These are phyloP conservation scores for Enteromius anoplus DNA, from an alignment of 2,797 vertebrate species.

Conservation along the genomic window DNA sequence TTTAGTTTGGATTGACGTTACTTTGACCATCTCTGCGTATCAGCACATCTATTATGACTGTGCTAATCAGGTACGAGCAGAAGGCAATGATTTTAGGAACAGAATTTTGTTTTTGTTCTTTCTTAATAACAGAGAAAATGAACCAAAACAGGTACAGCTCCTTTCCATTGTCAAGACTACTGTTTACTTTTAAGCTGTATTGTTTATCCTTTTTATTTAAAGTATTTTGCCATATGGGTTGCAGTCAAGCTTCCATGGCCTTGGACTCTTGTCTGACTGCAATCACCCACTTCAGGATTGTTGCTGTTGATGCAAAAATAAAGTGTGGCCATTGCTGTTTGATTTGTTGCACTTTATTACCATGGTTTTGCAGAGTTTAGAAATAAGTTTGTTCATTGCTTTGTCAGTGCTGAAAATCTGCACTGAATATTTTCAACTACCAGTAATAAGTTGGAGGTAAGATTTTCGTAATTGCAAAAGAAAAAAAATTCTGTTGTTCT, in stretches of 20 bases:
- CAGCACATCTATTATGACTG: slow-evolving; percentile 27
- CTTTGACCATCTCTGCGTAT: slow-evolving; percentile 24
- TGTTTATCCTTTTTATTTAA: slow-evolving; percentile 60
- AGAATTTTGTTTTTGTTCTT: slow-evolving; percentile 25
- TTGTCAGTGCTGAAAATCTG: background rate
- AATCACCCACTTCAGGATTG: slow-evolving; percentile 52
- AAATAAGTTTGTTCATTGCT: too few species aligned
- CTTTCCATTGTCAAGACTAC: slow-evolving; percentile 44
- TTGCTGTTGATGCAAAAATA: slow-evolving; percentile 64
- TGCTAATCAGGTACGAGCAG: slow-evolving; percentile 23
- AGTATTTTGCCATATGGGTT: slow-evolving; percentile 48
- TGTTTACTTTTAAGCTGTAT: slow-evolving; percentile 56
- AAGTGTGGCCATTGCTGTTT: slow-evolving; percentile 62
- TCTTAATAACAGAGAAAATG: background rate
- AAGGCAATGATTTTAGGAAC: slow-evolving; percentile 38
- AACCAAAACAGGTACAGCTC: slow-evolving; percentile 21
- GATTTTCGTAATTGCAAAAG: too few species aligned
- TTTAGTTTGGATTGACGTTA: slow-evolving; percentile 31
- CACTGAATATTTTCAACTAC: background rate
- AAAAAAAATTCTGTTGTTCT: background rate
- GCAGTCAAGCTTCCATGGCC: slow-evolving; percentile 50
- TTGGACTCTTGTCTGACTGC: slow-evolving; percentile 46
- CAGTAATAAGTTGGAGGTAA: background rate
- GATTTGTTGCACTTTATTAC: background rate
- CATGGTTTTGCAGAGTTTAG: background rate